Conservation (phyloP, 64 coral and sea anemone genomes). For the Catalaphyllia jardinei region DNA sequence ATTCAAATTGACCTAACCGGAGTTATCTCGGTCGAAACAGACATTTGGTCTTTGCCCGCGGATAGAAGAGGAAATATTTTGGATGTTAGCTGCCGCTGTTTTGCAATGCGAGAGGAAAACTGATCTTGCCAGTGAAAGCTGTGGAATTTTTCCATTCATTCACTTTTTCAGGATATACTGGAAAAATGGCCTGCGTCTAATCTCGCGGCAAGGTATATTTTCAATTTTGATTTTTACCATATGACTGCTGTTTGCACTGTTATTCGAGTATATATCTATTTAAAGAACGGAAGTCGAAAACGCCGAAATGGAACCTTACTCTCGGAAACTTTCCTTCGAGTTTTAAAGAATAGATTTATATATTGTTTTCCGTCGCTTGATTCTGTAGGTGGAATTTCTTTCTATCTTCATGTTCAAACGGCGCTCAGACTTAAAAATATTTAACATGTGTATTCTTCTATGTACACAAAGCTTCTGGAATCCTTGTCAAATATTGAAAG, state of each 20-base stretch:
- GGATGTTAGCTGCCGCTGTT: neutral
- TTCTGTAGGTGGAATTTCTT: neutral
- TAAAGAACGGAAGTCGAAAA: neutral
- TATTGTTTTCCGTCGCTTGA: neutral
- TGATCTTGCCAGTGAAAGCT: neutral
- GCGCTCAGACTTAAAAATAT: slow-evolving; percentile 3
- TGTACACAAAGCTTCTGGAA: slow-evolving; percentile 23
- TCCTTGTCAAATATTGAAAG: neutral
- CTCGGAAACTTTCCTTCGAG: neutral
- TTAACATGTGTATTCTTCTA: neutral
- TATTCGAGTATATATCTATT: neutral
- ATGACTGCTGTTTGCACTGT: neutral
- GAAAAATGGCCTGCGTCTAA: neutral
- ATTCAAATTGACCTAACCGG: slow-evolving; percentile 31
- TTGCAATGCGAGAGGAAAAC: neutral
- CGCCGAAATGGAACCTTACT: neutral
- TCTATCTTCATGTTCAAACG: no score
- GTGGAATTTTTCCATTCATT: neutral
- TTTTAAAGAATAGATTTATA: neutral
- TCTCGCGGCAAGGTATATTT: slow-evolving; percentile 15
- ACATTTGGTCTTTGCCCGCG: slow-evolving; percentile 4
- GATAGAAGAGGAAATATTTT: slow-evolving; percentile 34
- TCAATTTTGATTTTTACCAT: neutral
- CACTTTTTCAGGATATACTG: neutral
- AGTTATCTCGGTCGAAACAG: slow-evolving; percentile 30